Base-by-base conservation (phyloP, 1,140 invertebrate genomes). In the Rhizoglyphus robini region DNA sequence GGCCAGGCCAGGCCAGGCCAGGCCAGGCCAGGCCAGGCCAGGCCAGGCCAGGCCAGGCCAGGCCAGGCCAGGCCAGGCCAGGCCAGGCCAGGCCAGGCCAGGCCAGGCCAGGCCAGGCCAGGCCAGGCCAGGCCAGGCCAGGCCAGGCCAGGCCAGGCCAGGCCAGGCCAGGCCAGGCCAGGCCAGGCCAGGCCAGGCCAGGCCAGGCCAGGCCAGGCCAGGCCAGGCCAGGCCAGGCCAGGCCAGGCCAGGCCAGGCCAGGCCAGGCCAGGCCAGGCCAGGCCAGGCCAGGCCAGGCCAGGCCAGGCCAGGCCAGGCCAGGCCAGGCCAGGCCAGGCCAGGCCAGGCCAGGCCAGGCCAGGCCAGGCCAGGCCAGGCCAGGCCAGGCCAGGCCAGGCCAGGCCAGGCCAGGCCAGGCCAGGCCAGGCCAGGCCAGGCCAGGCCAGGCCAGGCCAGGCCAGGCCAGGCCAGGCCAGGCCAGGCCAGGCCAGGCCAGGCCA, bases 71-170 rank as follows among this genome's bases (percentile, higher is more conserved):
- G 67, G 69, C 69, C 69, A 69, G 69, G 70, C 69, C 69, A 69
- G 68, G 69, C 67, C 67, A 71, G 69, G 69, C 63, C 58, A 67
- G 68, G 69, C 63, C 63, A 68, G 67, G 68, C 69, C 69, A 70
- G 69, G 70, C 69, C 69, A 65, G 60, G 65, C 49, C 65, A 58
- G 63, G 63, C 67, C 65, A 30, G 38, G 38, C 67, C 68, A 70
- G 68, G 68, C 68, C 68, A 69, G 68, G 68, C 68, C 68, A 69
- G 68, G 69, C 67, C 67, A 71, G 69, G 41, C 36, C 32, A 69
- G 68, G 69, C 68, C 70, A 68, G 68, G 68, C 68, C 70, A 68
- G 68, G 68, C 68, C 68, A 69, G 68, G 68, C 68, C 68, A 69
- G 68, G 68, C 68, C 68, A 69, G 68, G 68, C 68, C 68, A 69